phyloP scores from a whole-genome alignment of 2,113 vertebrate genomes.

The Delphinapterus leucas region DNA sequence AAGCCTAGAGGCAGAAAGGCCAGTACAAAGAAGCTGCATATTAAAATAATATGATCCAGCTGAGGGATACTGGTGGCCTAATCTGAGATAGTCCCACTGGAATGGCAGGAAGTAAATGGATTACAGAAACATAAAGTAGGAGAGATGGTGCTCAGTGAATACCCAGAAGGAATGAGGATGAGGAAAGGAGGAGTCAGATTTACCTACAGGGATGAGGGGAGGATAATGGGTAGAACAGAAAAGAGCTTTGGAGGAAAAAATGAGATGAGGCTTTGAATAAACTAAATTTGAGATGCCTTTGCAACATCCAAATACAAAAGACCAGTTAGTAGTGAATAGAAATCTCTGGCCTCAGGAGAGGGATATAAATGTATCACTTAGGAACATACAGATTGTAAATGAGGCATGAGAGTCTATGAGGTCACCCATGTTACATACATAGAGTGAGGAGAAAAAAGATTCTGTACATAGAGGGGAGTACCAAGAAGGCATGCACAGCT shows the following conservation, averaged over 20 bases:
- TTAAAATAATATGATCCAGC: background rate
- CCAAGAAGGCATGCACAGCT: too few species aligned
- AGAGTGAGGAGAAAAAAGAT: fast-evolving
- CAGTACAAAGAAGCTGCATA: background rate
- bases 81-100: background rate
- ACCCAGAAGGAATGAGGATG: background rate
- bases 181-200: background rate
- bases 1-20: background rate
- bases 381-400: background rate
- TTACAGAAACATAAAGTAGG: background rate
- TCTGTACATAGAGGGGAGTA: background rate
- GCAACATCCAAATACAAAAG: background rate
- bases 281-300: background rate
- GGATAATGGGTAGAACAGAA: background rate
- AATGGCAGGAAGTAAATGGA: background rate
- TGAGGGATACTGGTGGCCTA: background rate
- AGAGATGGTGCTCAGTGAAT: background rate
- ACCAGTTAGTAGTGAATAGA: background rate
- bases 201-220: fast-evolving
- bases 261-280: background rate
- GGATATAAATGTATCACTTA: background rate
- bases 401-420: fast-evolving
- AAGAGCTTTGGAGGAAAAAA: background rate
- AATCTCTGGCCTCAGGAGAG: background rate
- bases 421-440: fast-evolving